Evolutionary conservation across 2,888 invertebrate species (phyloP).

Genomic region (Drosophila birchii): DNA sequence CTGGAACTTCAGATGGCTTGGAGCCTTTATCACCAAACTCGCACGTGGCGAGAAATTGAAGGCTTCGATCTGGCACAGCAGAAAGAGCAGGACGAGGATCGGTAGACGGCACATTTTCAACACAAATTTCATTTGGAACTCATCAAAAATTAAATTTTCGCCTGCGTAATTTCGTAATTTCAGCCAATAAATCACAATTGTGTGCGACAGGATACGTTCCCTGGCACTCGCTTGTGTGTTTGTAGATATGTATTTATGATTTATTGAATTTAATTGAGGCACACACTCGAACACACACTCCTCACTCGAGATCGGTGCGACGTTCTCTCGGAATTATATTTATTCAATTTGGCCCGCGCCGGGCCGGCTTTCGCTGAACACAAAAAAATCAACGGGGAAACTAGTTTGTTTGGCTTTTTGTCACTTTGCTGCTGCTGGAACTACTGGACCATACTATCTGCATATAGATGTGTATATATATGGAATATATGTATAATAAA

Average conservation of each 20-base stretch:
- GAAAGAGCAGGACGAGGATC: constrained; percentile 10
- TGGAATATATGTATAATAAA: constrained; percentile 5
- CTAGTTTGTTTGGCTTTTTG: constrained; percentile 20
- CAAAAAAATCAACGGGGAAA: constrained; percentile 10
- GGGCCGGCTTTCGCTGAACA: constrained; percentile 31
- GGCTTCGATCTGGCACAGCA: constrained; percentile 36
- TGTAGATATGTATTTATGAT: constrained; percentile 28
- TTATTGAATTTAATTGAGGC: constrained; percentile 62
- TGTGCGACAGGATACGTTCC: constrained; percentile 35
- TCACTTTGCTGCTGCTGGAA: constrained; percentile 21
- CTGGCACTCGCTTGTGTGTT: constrained; percentile 9
- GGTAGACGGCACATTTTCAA: constrained; percentile 41
- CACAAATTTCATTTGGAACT: constrained; percentile 50
- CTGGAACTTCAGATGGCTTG: constrained; percentile 67
- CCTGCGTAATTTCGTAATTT: constrained; percentile 66
- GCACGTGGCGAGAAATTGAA: constrained; percentile 83
- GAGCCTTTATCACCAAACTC: constrained; percentile 73
- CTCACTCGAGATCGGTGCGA: constrained; percentile 18
- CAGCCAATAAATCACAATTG: constrained; percentile 74
- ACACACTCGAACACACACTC: constrained; percentile 26
- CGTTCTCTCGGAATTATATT: constrained; percentile 32
- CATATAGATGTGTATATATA: neutral
- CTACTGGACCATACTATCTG: constrained; percentile 33
- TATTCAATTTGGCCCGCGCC: constrained; percentile 33
- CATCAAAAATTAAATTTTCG: constrained; percentile 52